phyloP scores from a whole-genome alignment of 2,888 invertebrate species.

The Seira ritae region DNA sequence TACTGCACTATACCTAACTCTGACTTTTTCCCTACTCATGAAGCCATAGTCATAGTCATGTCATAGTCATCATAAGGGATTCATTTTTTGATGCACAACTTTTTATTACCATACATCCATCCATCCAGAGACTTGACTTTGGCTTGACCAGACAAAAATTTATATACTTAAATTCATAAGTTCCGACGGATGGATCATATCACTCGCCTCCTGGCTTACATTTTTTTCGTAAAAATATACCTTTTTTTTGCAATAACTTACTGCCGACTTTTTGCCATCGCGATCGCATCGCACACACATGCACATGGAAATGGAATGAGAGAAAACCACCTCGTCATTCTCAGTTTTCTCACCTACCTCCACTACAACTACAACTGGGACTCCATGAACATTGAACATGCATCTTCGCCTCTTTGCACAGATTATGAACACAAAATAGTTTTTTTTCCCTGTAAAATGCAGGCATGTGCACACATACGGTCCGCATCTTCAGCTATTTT shows the following conservation, averaged over 20 bases:
- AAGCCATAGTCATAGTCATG: neutral
- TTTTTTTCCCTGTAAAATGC: neutral
- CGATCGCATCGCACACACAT: neutral
- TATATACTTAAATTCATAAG: neutral
- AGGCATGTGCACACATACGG: neutral
- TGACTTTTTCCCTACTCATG: neutral
- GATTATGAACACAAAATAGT: neutral
- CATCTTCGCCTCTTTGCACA: neutral
- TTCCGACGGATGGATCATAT: conserved; percentile 5
- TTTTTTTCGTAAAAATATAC: conserved; percentile 33
- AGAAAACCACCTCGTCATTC: conserved; percentile 44
- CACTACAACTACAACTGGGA: neutral
- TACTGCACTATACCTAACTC: no score
- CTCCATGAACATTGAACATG: neutral
- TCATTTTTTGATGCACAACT: neutral
- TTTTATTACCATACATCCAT: conserved; percentile 5
- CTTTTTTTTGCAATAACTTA: conserved; percentile 34
- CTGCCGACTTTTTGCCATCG: neutral
- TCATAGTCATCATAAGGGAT: no score
- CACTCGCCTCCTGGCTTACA: conserved; percentile 28
- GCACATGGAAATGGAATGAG: neutral
- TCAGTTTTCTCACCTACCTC: conserved; percentile 30
- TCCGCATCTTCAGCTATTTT: neutral
- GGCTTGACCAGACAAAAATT: conserved; percentile 12
- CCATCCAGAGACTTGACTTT: conserved; percentile 5